These are phyloP conservation scores for Hemibagrus wyckioides DNA, from an alignment of 2,113 vertebrate genomes.

Conservation along the genomic window DNA sequence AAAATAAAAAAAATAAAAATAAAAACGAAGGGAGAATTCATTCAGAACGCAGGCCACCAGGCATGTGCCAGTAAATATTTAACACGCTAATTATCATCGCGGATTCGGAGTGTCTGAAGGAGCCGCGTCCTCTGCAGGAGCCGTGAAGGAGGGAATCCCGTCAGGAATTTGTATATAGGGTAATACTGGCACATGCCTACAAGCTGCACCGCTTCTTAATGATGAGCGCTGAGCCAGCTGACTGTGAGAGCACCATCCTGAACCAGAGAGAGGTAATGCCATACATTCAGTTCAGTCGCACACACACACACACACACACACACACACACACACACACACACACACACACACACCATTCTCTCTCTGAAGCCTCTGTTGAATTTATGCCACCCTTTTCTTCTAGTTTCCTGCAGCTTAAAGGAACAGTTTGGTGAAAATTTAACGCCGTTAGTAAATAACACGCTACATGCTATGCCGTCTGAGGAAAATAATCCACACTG, in stretches of 20 bases:
- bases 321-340: not conserved
- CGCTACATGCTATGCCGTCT: not conserved
- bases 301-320: slow-evolving; percentile 13
- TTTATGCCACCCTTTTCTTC: not conserved
- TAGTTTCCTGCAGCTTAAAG: not conserved
- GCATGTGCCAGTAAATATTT: not conserved
- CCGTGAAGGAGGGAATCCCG: not conserved
- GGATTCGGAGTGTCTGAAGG: not conserved
- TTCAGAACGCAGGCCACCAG: not conserved
- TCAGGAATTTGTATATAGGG: not conserved
- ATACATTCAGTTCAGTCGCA: slow-evolving; percentile 36
- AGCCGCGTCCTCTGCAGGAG: too few species aligned
- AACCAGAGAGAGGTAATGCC: slow-evolving; percentile 35
- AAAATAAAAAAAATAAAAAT: slow-evolving; percentile 32
- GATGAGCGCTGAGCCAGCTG: not conserved
- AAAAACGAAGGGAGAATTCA: not conserved
- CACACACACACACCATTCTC: slow-evolving; percentile 8
- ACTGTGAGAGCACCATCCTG: slow-evolving; percentile 3
- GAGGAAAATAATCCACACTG: not conserved
- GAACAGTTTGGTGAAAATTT: not conserved
- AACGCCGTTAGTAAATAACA: not conserved
- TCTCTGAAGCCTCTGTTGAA: slow-evolving; percentile 7
- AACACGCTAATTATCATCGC: not conserved
- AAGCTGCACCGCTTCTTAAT: not conserved
- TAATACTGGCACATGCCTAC: not conserved